phyloP scores from a whole-genome alignment of 2,797 vertebrate genomes.

The Rhyacichthys aspro region DNA sequence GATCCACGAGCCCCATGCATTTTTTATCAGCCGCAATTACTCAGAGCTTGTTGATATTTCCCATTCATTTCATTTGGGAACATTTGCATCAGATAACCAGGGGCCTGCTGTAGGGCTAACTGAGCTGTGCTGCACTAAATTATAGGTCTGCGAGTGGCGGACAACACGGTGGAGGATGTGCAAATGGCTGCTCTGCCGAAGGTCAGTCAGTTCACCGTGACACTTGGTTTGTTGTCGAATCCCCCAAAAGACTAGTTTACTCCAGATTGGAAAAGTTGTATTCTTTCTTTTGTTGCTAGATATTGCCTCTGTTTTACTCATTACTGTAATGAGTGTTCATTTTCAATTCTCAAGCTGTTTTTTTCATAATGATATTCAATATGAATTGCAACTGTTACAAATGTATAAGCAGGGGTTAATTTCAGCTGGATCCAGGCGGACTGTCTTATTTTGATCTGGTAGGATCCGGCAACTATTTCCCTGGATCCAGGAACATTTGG shows the following conservation, averaged over 20 bases:
- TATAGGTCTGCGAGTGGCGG: slow-evolving; percentile 55
- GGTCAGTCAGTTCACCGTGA: slow-evolving; percentile 50
- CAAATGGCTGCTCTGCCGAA: slow-evolving; percentile 51
- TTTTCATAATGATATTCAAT: no score
- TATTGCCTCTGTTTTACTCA: no score
- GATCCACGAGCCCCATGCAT: slow-evolving; percentile 63
- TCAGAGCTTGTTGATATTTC: slow-evolving; percentile 76
- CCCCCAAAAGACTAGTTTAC: slow-evolving; percentile 7
- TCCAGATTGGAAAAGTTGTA: slow-evolving; percentile 21
- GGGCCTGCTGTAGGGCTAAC: slow-evolving; percentile 75
- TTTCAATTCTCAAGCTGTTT: no score
- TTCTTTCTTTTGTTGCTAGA: neutral
- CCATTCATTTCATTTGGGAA: slow-evolving; percentile 74
- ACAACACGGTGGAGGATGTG: slow-evolving; percentile 46
- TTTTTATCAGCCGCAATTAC: slow-evolving; percentile 78
- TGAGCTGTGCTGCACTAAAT: slow-evolving; percentile 51
- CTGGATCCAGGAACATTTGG: no score
- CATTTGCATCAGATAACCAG: slow-evolving; percentile 74
- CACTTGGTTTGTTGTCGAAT: slow-evolving; percentile 24
- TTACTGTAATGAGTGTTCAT: no score
- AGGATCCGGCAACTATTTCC: no score
- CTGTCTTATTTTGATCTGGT: no score
- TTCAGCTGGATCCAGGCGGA: no score
- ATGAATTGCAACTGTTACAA: no score
- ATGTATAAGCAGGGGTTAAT: no score